Conservation (phyloP, 1,140 invertebrate species). For the Littorina saxatilis region DNA sequence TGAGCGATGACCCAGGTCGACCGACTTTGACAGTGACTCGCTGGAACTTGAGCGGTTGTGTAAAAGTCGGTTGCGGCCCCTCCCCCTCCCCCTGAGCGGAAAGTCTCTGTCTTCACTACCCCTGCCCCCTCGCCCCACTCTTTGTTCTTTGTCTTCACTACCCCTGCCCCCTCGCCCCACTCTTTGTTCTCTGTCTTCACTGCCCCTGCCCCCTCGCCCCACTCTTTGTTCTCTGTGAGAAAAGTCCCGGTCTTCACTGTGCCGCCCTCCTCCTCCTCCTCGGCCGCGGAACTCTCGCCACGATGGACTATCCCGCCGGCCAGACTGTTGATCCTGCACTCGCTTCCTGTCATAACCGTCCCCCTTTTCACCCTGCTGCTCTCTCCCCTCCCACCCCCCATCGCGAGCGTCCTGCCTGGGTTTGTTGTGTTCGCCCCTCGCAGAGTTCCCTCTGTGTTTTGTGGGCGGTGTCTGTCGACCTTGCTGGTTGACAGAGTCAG, state of each 20-base stretch:
- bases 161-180: too few relatives aligned
- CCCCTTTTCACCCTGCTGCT: conserved; percentile 16
- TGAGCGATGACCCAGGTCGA: conserved; percentile 21
- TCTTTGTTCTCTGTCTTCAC: neutral
- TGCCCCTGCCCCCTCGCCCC: neutral
- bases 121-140: neutral
- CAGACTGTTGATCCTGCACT: neutral
- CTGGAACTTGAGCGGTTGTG: conserved; percentile 33
- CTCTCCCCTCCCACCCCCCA: conserved; percentile 41
- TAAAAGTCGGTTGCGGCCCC: conserved; percentile 17
- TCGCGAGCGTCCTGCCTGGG: conserved; percentile 36
- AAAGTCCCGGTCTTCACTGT: neutral
- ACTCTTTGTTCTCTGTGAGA: neutral
- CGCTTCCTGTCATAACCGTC: neutral
- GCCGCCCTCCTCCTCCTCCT: neutral
- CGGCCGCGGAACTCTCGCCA: neutral
- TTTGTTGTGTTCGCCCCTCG: conserved; percentile 27
- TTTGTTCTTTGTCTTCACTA: neutral
- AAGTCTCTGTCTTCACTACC: too few relatives aligned
- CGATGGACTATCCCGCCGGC: too few relatives aligned
- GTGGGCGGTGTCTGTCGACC: conserved; percentile 1
- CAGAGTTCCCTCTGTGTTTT: conserved; percentile 32
- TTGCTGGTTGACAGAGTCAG: neutral
- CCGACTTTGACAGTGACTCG: conserved; percentile 6
- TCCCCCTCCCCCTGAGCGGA: too few relatives aligned